These are phyloP conservation scores for Drosophila auraria DNA, from an alignment of 1,140 invertebrate genomes.

Conservation along the genomic window DNA sequence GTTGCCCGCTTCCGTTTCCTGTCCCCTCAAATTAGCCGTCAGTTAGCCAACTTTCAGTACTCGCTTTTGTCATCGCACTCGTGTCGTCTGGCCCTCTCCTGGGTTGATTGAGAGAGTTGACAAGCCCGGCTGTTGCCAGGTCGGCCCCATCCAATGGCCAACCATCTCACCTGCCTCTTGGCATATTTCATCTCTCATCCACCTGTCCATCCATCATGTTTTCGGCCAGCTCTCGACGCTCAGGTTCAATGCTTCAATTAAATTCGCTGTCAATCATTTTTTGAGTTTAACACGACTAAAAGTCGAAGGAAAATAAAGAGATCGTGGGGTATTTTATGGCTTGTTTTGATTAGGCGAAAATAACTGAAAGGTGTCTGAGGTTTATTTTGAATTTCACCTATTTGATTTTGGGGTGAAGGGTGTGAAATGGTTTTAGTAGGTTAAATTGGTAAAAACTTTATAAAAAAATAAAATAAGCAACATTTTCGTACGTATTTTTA, in stretches of 20 bases:
- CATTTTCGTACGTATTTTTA: background rate
- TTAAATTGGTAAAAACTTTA: background rate
- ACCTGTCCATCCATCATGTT: conserved; percentile 20
- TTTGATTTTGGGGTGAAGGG: background rate
- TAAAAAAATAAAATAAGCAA: background rate
- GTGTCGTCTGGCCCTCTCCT: conserved; percentile 47
- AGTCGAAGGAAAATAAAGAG: conserved; percentile 12
- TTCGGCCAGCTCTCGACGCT: conserved; percentile 28
- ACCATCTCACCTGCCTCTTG: background rate
- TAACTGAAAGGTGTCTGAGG: conserved; percentile 30
- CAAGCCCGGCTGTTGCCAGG: conserved; percentile 48
- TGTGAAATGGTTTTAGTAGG: background rate
- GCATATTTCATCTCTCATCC: background rate
- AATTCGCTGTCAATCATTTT: conserved; percentile 74
- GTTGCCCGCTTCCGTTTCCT: conserved; percentile 27
- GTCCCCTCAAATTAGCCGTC: conserved; percentile 61
- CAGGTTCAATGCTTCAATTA: conserved; percentile 76
- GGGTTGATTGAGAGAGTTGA: conserved; percentile 61
- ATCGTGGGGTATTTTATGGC: conserved; percentile 53
- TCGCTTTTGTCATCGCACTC: conserved; percentile 54
- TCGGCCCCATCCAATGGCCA: conserved; percentile 27
- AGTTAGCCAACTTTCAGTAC: conserved; percentile 55
- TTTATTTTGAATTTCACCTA: conserved; percentile 55
- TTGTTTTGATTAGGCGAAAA: conserved; percentile 62
- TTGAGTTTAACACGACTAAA: conserved; percentile 13